Conservation (phyloP, 2,113 vertebrate species). For the Aplodontia rufa region DNA sequence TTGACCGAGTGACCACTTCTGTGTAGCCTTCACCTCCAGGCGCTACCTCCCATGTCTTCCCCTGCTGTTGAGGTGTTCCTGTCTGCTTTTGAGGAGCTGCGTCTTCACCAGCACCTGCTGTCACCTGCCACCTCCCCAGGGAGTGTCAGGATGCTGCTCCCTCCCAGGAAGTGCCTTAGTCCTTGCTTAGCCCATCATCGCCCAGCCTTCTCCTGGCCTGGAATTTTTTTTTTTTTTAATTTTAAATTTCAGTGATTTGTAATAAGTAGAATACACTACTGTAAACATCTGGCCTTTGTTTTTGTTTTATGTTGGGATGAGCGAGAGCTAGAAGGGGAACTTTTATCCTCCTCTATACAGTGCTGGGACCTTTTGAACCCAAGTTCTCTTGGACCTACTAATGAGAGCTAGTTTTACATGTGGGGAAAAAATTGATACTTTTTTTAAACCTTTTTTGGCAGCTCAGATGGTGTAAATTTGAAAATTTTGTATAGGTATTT, state of each 20-base stretch:
- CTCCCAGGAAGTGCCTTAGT: constrained; percentile 92
- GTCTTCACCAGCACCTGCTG: constrained; percentile 77
- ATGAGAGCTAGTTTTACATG: constrained; percentile 92
- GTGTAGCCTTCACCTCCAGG: constrained; percentile 92
- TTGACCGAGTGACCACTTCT: constrained; percentile 96
- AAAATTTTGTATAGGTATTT: constrained; percentile 94
- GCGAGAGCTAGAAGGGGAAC: constrained; percentile 86
- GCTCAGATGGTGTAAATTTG: constrained; percentile 97
- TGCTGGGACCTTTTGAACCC: constrained; percentile 86
- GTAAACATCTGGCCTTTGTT: constrained; percentile 86
- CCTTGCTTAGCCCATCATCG: constrained; percentile 82
- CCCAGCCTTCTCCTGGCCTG: constrained; percentile 84
- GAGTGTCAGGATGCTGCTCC: constrained; percentile 76
- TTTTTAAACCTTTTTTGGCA: constrained; percentile 93
- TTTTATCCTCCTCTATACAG: constrained; percentile 76
- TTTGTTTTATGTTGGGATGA: constrained; percentile 85
- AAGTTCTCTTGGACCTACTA: constrained; percentile 89
- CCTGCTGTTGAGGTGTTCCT: constrained; percentile 84
- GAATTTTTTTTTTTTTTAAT: constrained; percentile 84
- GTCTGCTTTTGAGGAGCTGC: constrained; percentile 79
- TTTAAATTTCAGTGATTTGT: constrained; percentile 77
- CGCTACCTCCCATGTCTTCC: constrained; percentile 91
- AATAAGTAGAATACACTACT: constrained; percentile 88
- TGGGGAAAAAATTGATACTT: constrained; percentile 91
- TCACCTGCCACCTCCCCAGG: constrained; percentile 43